phyloP scores from a whole-genome alignment of 2,113 vertebrate species.

The Limnothrissa miodon region DNA sequence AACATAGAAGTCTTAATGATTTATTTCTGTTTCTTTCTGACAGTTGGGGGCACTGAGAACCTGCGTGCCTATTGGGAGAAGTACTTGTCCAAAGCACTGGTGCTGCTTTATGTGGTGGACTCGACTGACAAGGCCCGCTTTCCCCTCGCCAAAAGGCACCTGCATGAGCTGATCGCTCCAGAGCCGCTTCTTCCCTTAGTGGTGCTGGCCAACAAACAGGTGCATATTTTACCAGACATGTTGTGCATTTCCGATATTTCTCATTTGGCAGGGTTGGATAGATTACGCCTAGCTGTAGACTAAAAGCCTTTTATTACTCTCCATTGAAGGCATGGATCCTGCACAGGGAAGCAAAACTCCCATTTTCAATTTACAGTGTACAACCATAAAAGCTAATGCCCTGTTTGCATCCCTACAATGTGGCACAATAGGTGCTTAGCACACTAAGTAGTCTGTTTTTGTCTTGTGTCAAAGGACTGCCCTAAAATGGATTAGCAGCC shows the following conservation, averaged over 20 bases:
- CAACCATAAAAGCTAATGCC: neutral
- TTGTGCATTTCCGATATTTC: neutral
- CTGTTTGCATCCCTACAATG: neutral
- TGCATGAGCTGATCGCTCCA: slow-evolving; percentile 78
- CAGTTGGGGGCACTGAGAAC: slow-evolving; percentile 82
- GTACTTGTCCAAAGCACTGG: slow-evolving; percentile 77
- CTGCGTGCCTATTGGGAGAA: slow-evolving; percentile 81
- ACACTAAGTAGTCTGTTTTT: neutral
- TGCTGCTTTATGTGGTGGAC: slow-evolving; percentile 90
- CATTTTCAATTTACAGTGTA: neutral
- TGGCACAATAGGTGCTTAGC: neutral
- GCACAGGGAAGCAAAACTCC: neutral
- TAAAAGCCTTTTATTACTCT: too few species aligned
- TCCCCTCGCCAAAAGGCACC: slow-evolving; percentile 77
- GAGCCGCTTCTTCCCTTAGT: slow-evolving; percentile 81
- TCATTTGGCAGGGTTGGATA: neutral
- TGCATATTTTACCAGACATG: slow-evolving; percentile 58
- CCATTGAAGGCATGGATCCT: too few species aligned
- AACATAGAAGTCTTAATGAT: neutral
- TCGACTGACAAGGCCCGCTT: slow-evolving; percentile 77
- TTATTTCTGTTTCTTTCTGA: neutral
- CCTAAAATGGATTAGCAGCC: neutral
- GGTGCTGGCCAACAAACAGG: slow-evolving; percentile 95
- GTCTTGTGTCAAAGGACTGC: neutral
- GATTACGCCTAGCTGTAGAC: too few species aligned